Evolutionary conservation across 2,888 invertebrate genomes (phyloP).

Genomic region (Eilema sororculum): DNA sequence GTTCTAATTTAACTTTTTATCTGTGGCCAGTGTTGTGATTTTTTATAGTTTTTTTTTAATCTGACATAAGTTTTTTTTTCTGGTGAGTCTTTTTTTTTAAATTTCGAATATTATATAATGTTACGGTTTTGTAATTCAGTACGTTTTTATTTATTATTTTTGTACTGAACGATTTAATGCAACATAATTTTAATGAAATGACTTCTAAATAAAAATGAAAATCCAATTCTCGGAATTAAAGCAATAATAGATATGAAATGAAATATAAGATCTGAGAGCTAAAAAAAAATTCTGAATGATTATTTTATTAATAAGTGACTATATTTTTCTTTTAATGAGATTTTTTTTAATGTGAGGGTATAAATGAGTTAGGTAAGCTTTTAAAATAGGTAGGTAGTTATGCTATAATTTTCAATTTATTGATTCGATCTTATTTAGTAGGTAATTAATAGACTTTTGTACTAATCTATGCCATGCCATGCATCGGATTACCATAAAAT

Average conservation of each 20-base stretch:
- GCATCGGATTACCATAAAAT: too few species aligned
- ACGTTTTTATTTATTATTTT: background rate
- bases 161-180: background rate
- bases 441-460: too few species aligned
- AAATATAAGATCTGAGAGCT: too few species aligned
- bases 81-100: constrained; percentile 14
- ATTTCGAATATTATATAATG: background rate
- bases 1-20: background rate
- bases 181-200: background rate
- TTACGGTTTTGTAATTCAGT: background rate
- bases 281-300: too few species aligned
- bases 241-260: too few species aligned
- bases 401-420: background rate
- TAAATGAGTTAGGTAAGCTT: background rate
- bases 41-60: background rate
- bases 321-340: background rate
- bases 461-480: too few species aligned
- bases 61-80: background rate
- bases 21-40: constrained; percentile 17
- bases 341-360: background rate
- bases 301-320: background rate
- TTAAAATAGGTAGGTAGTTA: too few species aligned
- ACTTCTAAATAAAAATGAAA: too few species aligned
- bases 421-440: background rate
- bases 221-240: too few species aligned